These are phyloP conservation scores for Platyscelio sp. DNA, from an alignment of 2,888 invertebrate genomes.

Conservation along the genomic window DNA sequence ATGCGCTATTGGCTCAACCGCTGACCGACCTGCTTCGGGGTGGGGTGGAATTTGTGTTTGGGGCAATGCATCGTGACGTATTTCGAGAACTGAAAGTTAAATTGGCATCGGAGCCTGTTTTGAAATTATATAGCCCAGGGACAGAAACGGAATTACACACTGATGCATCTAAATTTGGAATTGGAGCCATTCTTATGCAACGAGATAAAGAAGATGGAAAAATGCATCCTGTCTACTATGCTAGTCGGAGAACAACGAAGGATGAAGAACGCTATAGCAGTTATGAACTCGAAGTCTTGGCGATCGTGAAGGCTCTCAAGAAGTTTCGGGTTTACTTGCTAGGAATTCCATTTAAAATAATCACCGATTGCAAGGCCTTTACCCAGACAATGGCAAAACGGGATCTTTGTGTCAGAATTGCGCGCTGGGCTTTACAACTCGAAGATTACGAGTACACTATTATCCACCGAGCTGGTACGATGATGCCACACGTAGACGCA, in stretches of 20 bases:
- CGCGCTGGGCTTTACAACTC: slow-evolving; percentile 24
- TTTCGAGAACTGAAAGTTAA: background rate
- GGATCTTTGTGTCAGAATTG: slow-evolving; percentile 10
- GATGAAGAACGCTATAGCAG: slow-evolving; percentile 17
- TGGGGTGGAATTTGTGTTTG: slow-evolving; percentile 45
- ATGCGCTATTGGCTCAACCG: slow-evolving; percentile 69
- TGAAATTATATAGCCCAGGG: slow-evolving; percentile 65
- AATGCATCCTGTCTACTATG: slow-evolving; percentile 21
- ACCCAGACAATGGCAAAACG: slow-evolving; percentile 20
- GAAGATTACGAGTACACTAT: slow-evolving; percentile 26
- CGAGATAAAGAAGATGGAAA: background rate
- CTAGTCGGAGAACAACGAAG: background rate
- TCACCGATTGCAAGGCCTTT: slow-evolving; percentile 29
- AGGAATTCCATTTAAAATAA: background rate
- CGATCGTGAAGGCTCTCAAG: background rate
- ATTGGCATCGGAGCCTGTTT: slow-evolving; percentile 54
- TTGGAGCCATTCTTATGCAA: slow-evolving; percentile 53
- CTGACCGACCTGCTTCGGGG: slow-evolving; percentile 69
- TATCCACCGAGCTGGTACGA: slow-evolving; percentile 16
- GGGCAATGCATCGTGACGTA: background rate
- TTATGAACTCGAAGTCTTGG: slow-evolving; percentile 23
- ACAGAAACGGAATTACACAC: slow-evolving; percentile 56
- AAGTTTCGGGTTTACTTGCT: slow-evolving; percentile 21
- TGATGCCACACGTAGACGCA: slow-evolving; percentile 41
- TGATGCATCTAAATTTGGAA: slow-evolving; percentile 49